A percentile compares a stretch with the other conserved stretches of the same genome.
Conservation (phyloP, 2,888 invertebrate species). For the Gymnosoma rotundatum region DNA sequence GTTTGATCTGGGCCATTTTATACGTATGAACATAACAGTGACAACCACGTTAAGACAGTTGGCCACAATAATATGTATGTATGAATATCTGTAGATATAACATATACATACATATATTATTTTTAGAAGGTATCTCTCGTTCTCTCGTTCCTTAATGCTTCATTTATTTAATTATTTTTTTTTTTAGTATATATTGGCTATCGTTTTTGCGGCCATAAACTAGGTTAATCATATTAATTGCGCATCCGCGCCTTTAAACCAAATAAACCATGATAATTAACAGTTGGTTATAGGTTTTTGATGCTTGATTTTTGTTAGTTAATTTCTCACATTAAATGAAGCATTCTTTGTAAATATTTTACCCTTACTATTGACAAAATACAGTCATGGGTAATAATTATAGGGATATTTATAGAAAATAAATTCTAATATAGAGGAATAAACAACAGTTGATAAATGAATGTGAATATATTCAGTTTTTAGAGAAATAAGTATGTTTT, state of each 20-base stretch:
- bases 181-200: background rate
- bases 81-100: no score
- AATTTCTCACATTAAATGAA: slow-evolving; percentile 43
- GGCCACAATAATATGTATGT: background rate
- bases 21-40: no score
- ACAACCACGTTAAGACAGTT: background rate
- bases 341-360: slow-evolving; percentile 33
- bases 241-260: slow-evolving; percentile 75
- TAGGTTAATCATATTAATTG: slow-evolving; percentile 80
- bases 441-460: no score
- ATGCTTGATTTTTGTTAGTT: background rate
- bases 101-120: background rate
- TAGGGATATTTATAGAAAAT: background rate
- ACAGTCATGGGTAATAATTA: slow-evolving; percentile 32
- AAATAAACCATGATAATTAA: slow-evolving; percentile 59
- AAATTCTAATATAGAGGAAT: background rate
- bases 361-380: background rate
- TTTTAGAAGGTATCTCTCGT: background rate
- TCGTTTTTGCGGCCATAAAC: slow-evolving; percentile 64
- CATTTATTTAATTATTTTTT: background rate
- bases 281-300: slow-evolving; percentile 10
- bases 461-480: no score
- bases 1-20: background rate
- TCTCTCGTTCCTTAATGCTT: background rate
- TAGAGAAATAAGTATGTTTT: no score